Percentiles rank a stretch among this genome's conserved stretches.
phyloP scores from a whole-genome alignment of 1,140 invertebrate species.

The Vanessa tameamea region DNA sequence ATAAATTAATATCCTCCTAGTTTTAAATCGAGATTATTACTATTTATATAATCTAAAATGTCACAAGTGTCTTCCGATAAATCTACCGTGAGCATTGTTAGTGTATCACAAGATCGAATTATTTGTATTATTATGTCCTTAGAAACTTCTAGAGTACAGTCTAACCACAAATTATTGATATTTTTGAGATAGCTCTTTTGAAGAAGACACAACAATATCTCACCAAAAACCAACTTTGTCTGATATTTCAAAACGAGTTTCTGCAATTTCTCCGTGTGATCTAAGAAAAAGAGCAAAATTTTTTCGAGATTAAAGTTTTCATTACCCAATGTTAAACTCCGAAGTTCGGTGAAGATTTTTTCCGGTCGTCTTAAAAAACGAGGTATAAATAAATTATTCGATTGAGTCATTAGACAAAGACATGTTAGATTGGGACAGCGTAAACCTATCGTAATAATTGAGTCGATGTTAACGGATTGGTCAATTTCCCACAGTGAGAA shows the following conservation, averaged over 20 bases:
- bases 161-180: constrained; percentile 69
- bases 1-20: constrained; percentile 63
- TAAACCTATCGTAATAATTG: constrained; percentile 62
- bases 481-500: constrained; percentile 77
- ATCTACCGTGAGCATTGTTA: constrained; percentile 67
- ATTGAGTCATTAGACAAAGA: constrained; percentile 71
- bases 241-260: constrained; percentile 73
- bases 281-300: constrained; percentile 68
- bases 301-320: constrained; percentile 68
- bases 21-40: constrained; percentile 75
- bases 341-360: constrained; percentile 66
- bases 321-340: constrained; percentile 68
- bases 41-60: constrained; percentile 63
- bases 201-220: constrained; percentile 59
- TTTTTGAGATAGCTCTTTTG: constrained; percentile 65
- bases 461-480: constrained; percentile 64
- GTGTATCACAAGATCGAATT: constrained; percentile 62
- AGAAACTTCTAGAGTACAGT: constrained; percentile 74
- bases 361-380: constrained; percentile 55
- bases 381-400: constrained; percentile 63
- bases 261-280: constrained; percentile 60
- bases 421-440: constrained; percentile 67
- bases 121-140: constrained; percentile 64
- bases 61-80: constrained; percentile 58
- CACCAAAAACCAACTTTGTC: constrained; percentile 63